Conservation (phyloP, 1,140 invertebrate genomes). For the Drosophila santomea region DNA sequence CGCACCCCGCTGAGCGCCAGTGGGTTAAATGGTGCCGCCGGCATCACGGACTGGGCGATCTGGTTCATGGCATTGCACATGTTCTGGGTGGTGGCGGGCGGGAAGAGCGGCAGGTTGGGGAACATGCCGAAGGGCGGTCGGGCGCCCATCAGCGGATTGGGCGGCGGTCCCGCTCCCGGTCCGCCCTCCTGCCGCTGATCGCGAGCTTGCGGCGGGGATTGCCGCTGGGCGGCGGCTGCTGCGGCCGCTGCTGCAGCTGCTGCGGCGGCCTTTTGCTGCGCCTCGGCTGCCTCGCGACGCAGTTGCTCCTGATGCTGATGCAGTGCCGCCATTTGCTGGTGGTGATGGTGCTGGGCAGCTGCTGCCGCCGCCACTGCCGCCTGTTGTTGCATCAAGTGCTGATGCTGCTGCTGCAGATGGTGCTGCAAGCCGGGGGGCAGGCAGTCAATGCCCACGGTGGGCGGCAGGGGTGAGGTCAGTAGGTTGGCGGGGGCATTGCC, state of each 20-base stretch:
- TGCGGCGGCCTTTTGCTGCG: conserved; percentile 69
- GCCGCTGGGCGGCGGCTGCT: conserved; percentile 49
- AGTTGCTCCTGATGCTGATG: conserved; percentile 80
- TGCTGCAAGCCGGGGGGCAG: conserved; percentile 75
- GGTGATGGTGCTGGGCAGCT: conserved; percentile 71
- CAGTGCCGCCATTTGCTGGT: conserved; percentile 72
- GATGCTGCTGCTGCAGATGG: conserved; percentile 79
- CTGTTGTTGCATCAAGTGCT: conserved; percentile 81
- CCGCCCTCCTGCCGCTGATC: conserved; percentile 66
- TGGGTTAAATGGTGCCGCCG: conserved; percentile 91
- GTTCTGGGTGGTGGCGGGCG: conserved; percentile 86
- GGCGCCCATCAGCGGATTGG: conserved; percentile 72
- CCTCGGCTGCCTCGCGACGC: conserved; percentile 72
- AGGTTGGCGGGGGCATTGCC: conserved; percentile 16
- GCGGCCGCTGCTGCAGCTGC: conserved; percentile 52
- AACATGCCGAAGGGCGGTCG: conserved; percentile 87
- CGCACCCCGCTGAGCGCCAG: conserved; percentile 90
- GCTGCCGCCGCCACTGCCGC: conserved; percentile 73
- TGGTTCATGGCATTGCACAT: conserved; percentile 90
- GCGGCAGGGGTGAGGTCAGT: conserved; percentile 60
- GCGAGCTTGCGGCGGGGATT: conserved; percentile 47
- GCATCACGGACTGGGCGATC: conserved; percentile 90
- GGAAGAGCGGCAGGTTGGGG: conserved; percentile 88
- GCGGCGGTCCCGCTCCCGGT: conserved; percentile 37
- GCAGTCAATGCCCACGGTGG: conserved; percentile 67